Evolutionary conservation across 2,888 invertebrate species (phyloP), one percentile per base, ranked within the genome.

Genomic region (Tetragonula carbonaria): DNA sequence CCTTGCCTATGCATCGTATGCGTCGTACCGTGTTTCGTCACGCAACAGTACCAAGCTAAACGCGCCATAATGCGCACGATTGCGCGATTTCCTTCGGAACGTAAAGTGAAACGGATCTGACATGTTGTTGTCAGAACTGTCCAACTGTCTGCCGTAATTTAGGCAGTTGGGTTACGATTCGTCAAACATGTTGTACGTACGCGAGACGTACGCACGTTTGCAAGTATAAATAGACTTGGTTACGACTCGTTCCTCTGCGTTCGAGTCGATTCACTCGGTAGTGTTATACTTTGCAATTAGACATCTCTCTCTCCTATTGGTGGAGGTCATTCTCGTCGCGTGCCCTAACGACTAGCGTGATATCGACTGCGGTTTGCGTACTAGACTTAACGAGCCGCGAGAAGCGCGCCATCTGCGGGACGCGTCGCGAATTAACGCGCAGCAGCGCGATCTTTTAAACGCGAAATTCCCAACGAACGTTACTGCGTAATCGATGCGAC

Each of bases 1-100:
- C 79, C 75, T 84, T 82, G 72, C 87, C 70, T 78, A 72, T 78
- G 53, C 88, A 72, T 85, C 84, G 86, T 89, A 28, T 28, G 28
- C 88, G 33, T 33, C 33, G 3, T 33, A 45, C 45, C 38, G 8
- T 11, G 53, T 89, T 78, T 85, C 84, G 86, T 89, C 88, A 87
- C 82, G 59, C 71, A 45, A 50, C 21, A 28, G 8, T 8, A 38
- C 59, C 33, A 33, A 63, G 6, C 23, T 76, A 68, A 72, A 74
- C 51, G 53, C 67, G 72, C 62, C 33, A 53, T 72, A 74, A 70
- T 71, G 50, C 28, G 62, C 33, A 21, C 14, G 18, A 23, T 8
- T 55, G 51, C 23, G 23, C 28, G 62, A 57, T 76, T 38, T 11
- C 53, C 14, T 28, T 45, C 8, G 45, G 45, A 66, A 16, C 13